Percentiles rank a stretch among this genome's conserved stretches.
Evolutionary conservation across 2,888 invertebrate species (phyloP).

Genomic region (Acrocera orbiculus): DNA sequence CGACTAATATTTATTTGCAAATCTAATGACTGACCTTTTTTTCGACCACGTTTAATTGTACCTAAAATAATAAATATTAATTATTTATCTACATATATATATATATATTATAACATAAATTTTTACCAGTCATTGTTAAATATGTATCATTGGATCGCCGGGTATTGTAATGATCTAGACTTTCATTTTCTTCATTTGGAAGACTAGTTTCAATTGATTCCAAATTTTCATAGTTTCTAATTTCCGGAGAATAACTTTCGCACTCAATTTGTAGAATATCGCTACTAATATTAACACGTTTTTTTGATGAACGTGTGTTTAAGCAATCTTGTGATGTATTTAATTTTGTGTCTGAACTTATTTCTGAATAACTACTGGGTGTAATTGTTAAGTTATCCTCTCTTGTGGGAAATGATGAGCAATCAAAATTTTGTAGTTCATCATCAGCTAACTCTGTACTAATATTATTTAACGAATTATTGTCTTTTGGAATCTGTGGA

Average conservation of each 20-base stretch:
- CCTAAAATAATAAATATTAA: constrained; percentile 25
- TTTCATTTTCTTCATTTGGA: constrained; percentile 24
- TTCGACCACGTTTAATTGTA: constrained; percentile 52
- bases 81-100: neutral
- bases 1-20: constrained; percentile 53
- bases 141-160: constrained; percentile 40
- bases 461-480: constrained; percentile 25
- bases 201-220: constrained; percentile 30
- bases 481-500: constrained; percentile 24
- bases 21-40: constrained; percentile 54
- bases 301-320: constrained; percentile 35
- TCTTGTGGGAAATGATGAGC: constrained; percentile 20
- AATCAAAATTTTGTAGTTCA: constrained; percentile 28
- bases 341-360: constrained; percentile 26
- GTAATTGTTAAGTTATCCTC: constrained; percentile 25
- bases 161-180: constrained; percentile 38
- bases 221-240: constrained; percentile 25
- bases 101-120: neutral
- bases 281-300: constrained; percentile 44
- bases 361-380: constrained; percentile 29
- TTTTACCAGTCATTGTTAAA: constrained; percentile 41
- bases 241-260: constrained; percentile 14
- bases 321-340: constrained; percentile 28
- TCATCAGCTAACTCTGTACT: constrained; percentile 34
- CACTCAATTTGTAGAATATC: constrained; percentile 25